Percentiles rank a stretch among this genome's conserved stretches.
These are phyloP conservation scores for Macaria liturata DNA, from an alignment of 2,888 invertebrate genomes.

Conservation along the genomic window DNA sequence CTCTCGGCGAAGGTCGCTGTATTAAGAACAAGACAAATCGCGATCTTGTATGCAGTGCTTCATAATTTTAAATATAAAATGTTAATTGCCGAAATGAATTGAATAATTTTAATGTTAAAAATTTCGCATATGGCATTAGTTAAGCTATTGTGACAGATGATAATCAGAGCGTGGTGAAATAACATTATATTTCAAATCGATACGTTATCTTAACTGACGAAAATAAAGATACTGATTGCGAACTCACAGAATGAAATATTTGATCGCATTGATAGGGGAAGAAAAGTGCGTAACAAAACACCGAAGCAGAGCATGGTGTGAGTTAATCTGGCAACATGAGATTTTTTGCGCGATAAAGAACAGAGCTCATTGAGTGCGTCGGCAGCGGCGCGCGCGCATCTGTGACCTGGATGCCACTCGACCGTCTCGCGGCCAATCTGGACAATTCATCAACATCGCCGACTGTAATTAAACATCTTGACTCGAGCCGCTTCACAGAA, in stretches of 20 bases:
- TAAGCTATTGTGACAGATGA: constrained; percentile 23
- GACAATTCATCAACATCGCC: constrained; percentile 66
- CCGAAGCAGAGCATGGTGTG: constrained; percentile 7
- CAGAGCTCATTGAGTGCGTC: constrained; percentile 64
- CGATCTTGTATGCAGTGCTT: constrained; percentile 27
- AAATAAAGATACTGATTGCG: constrained; percentile 9
- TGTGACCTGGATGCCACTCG: constrained; percentile 74
- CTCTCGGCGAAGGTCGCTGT: constrained; percentile 30
- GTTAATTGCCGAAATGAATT: constrained; percentile 14
- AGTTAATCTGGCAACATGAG: constrained; percentile 50
- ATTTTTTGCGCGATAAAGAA: constrained; percentile 57
- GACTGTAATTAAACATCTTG: constrained; percentile 34
- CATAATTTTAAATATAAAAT: constrained; percentile 16
- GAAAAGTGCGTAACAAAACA: constrained; percentile 17
- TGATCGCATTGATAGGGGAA: constrained; percentile 12
- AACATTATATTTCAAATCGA: constrained; percentile 15
- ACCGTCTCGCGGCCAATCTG: constrained; percentile 71
- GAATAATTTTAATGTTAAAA: constrained; percentile 8
- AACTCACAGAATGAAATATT: constrained; percentile 5
- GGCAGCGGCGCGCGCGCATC: constrained; percentile 60
- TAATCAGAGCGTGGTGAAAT: constrained; percentile 26
- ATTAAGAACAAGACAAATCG: constrained; percentile 31
- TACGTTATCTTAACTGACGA: constrained; percentile 11
- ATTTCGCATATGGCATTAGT: constrained; percentile 11
- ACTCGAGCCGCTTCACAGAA: constrained; percentile 32